phyloP scores from a whole-genome alignment of 2,888 invertebrate species.

The Minunthozetes semirufus region DNA sequence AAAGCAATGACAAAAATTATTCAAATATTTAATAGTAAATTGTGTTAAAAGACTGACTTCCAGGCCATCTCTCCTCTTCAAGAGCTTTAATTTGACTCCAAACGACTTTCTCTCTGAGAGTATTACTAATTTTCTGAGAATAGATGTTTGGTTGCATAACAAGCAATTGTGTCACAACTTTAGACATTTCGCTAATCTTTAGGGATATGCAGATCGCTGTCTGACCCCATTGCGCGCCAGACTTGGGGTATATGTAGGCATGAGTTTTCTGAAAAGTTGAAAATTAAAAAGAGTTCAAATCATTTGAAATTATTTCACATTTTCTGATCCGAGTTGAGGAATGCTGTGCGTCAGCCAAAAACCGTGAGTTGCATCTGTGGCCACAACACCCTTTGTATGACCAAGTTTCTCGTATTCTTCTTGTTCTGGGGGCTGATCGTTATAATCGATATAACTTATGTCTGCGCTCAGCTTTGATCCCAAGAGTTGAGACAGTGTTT shows the following conservation, averaged over 20 bases:
- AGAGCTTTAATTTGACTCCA: not conserved
- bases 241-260: conserved; percentile 47
- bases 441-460: conserved; percentile 63
- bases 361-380: conserved; percentile 63
- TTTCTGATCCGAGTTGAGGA: conserved; percentile 69
- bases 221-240: conserved; percentile 64
- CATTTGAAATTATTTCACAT: no score
- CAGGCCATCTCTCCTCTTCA: not conserved
- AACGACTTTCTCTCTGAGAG: not conserved
- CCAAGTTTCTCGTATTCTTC: conserved; percentile 52
- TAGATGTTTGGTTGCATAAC: conserved; percentile 32
- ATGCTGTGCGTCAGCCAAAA: conserved; percentile 91
- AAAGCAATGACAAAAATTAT: not conserved
- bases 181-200: conserved; percentile 59
- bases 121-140: not conserved
- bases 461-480: not conserved
- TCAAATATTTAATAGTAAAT: not conserved
- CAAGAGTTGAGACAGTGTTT: conserved; percentile 34
- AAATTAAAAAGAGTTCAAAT: conserved; percentile 42
- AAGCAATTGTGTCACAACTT: conserved; percentile 33
- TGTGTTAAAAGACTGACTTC: not conserved
- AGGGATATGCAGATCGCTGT: conserved; percentile 78
- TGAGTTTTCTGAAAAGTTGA: conserved; percentile 45
- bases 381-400: conserved; percentile 79
- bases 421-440: conserved; percentile 69